Evolutionary conservation across 1,140 invertebrate species (phyloP).

Genomic region (Macrosteles quadrilineatus): DNA sequence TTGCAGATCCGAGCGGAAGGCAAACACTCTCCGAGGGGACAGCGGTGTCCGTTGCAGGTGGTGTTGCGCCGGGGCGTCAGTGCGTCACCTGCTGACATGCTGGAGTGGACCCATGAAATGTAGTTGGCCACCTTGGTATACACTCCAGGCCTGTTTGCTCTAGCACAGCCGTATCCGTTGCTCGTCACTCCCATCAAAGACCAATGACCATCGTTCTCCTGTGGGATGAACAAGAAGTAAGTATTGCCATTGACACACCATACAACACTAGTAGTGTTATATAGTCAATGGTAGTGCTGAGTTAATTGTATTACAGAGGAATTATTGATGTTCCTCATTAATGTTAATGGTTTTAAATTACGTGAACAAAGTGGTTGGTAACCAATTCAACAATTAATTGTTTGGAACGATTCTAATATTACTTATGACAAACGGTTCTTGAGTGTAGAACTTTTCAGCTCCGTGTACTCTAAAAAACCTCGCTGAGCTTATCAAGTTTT

Average conservation of each 20-base stretch:
- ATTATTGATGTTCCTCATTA: too few relatives aligned
- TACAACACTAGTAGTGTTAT: too few relatives aligned
- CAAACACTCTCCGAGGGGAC: conserved; percentile 73
- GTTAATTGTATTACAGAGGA: neutral
- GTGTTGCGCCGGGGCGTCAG: conserved; percentile 25
- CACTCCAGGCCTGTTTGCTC: conserved; percentile 79
- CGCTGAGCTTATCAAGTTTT: too few relatives aligned
- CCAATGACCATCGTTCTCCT: conserved; percentile 60
- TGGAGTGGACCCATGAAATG: conserved; percentile 66
- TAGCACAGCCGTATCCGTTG: conserved; percentile 85
- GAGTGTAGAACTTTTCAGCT: too few relatives aligned
- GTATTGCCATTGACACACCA: neutral
- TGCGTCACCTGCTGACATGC: neutral
- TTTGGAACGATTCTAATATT: too few relatives aligned
- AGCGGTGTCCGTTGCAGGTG: conserved; percentile 66
- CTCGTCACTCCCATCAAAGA: conserved; percentile 74
- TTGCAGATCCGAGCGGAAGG: conserved; percentile 70
- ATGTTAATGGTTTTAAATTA: too few relatives aligned
- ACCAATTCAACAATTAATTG: too few relatives aligned
- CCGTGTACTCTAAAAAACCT: too few relatives aligned
- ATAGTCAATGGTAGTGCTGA: too few relatives aligned
- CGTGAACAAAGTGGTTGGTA: too few relatives aligned
- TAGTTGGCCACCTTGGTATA: conserved; percentile 85
- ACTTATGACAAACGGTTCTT: too few relatives aligned
- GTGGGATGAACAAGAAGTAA: conserved; percentile 16